Evolutionary conservation across 2,113 vertebrate species (phyloP).

Genomic region (Bos javanicus): DNA sequence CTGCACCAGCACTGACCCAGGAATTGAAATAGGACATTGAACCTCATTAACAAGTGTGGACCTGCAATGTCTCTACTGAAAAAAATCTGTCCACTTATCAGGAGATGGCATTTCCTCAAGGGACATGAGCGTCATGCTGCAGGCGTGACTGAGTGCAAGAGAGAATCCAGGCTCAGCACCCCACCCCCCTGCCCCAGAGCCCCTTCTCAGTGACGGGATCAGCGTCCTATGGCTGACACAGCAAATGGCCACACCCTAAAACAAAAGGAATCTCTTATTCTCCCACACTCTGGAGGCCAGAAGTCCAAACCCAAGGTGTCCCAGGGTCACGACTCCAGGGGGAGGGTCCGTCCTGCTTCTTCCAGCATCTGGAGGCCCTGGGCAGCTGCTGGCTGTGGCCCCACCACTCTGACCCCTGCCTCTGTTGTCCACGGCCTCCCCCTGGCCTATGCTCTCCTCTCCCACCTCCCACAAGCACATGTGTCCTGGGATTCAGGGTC

Average conservation of each 20-base stretch:
- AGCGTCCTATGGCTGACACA: background rate
- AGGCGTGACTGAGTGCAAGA: background rate
- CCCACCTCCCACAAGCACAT: background rate
- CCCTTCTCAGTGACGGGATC: fast-evolving
- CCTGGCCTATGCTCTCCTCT: background rate
- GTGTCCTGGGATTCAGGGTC: background rate
- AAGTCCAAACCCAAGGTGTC: background rate
- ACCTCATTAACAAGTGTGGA: background rate
- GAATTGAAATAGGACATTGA: background rate
- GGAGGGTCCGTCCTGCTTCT: background rate
- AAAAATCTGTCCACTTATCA: background rate
- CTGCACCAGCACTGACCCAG: background rate
- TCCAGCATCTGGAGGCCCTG: background rate
- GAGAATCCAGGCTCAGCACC: fast-evolving
- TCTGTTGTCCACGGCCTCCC: fast-evolving
- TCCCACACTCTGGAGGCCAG: background rate
- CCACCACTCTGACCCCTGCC: fast-evolving
- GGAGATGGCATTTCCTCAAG: conserved; percentile 9
- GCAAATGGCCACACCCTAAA: background rate
- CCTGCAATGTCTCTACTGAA: background rate
- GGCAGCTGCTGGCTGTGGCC: fast-evolving
- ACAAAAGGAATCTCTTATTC: background rate
- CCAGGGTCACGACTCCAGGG: fast-evolving
- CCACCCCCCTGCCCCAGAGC: background rate
- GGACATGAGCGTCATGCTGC: background rate